Evolutionary conservation across 2,888 invertebrate species (phyloP), one percentile per base, ranked within the genome.

Genomic region (Temnothorax ravouxi): DNA sequence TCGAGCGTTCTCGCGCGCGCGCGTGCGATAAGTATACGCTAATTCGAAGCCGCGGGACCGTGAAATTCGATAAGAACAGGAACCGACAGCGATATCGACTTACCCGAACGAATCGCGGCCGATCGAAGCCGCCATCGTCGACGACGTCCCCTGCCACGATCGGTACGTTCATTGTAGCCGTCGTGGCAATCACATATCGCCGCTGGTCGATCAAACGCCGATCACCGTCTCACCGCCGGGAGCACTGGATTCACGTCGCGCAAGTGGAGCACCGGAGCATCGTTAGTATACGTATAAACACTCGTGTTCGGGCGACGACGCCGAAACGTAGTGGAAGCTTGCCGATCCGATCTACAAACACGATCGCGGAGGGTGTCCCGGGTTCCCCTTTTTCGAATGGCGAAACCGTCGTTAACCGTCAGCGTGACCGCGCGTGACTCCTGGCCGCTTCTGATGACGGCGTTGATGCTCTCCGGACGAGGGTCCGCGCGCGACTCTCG

Each of bases 51-150:
- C 25, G 50, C 67, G 25, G 18, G 76, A 77, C n/a, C 67, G 52
- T 67, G 52, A 66, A 54, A 67, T 52, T 77, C 67, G 38, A 34
- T 34, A 0, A 6, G 34, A 29, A 38, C 13, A 47, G 41, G n/a
- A 64, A 13, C 4, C 15, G 29, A 29, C 50, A n/a, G n/a, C 11
- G 38, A 74, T 29, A 61, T n/a, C n/a, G 44, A 74, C 93, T 94
- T 86, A 95, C 95, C 92, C 95, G 92, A 85, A 95, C 91, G 86
- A 95, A 95, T 89, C 94, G 93, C 77, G 93, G 94, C 86, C 93
- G 94, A 13, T 41, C 41, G 88, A 92, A 93, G 85, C 91, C 92
- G 74, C 93, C 93, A 85, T 94, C 94, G 86, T 94, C 94, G 88
- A 86, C 85, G 88, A 95, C 90, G 89, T 95, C 94, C 84, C 95